phyloP scores from a whole-genome alignment of 2,113 vertebrate genomes.

The Paramisgurnus dabryanus region DNA sequence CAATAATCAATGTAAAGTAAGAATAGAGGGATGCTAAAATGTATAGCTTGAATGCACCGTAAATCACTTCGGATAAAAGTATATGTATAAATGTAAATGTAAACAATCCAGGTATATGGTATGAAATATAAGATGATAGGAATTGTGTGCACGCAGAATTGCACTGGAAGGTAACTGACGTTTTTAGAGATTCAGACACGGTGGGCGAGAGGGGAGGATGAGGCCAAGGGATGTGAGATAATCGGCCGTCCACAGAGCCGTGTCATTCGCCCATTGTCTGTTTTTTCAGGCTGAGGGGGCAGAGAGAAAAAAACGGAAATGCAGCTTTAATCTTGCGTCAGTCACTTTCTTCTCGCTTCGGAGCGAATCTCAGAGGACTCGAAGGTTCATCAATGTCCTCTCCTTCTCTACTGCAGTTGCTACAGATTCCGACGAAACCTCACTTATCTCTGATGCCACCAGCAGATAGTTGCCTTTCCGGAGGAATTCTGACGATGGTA shows the following conservation, averaged over 20 bases:
- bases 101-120: no score
- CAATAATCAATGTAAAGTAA: slow-evolving; percentile 1
- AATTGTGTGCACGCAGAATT: background rate
- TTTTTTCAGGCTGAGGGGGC: slow-evolving; percentile 58
- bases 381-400: slow-evolving; percentile 45
- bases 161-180: background rate
- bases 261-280: slow-evolving; percentile 72
- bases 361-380: slow-evolving; percentile 49
- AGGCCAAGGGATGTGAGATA: slow-evolving; percentile 61
- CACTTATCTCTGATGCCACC: slow-evolving; percentile 74
- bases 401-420: slow-evolving; percentile 58
- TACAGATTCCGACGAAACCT: background rate
- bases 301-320: slow-evolving; percentile 69
- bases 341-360: slow-evolving; percentile 54
- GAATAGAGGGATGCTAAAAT: background rate
- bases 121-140: no score
- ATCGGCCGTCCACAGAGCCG: slow-evolving; percentile 69
- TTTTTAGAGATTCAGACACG: slow-evolving; percentile 23
- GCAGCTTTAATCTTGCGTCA: slow-evolving; percentile 70
- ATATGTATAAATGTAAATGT: no score
- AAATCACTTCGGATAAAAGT: no score
- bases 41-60: no score
- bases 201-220: background rate
- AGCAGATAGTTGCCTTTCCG: slow-evolving; percentile 83
- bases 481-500: slow-evolving; percentile 89